Base-by-base conservation (phyloP, 2,797 vertebrate genomes). In the Acridotheres tristis region DNA sequence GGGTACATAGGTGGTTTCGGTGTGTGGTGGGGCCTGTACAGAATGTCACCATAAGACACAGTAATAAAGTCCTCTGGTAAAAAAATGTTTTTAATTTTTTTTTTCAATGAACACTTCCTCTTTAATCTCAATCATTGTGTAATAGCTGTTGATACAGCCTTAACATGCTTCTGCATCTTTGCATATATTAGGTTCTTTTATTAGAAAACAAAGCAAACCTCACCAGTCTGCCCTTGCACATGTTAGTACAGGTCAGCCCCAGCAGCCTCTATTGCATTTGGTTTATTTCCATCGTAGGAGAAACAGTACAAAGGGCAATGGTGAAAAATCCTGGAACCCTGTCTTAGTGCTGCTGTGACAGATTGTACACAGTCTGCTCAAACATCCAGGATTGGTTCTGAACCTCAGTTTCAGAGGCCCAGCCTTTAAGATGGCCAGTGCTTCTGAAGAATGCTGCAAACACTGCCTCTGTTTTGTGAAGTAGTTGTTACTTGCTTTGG, bases 101-200 rank as follows among this genome's bases (percentile, higher is more conserved):
- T 90, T 58, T 85, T 73, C 10, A 61, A 1, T 42, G 27, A 87
- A 17, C 20, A 4, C 32, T 89, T 89, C 13, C 26, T 34, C 27
- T 54, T 82, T 78, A 76, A 58, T 91, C 25, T 76, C 72, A 42
- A 10, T 79, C 32, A 16, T 14, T 32, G 14, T 50, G 4, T 71
- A 74, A 55, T 40, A 34, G 15, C 74, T 90, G 1, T 73, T 85
- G 8, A 77, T 89, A 59, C 15, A 71, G 20, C 17, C 29, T 85
- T 95, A 87, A 23, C n/a, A 10, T 40, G 9, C 27, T 69, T 94
- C 92, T 77, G 34, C 19, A 19, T 72, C 29, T 66, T 87, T 71
- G 53, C 55, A 34, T 74, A 36, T 20, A 5, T 78, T 75, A 65
- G 26, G 13, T 83, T 67, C 1, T 67, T 86, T 45, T 67, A 29